phyloP scores from a whole-genome alignment of 1,140 invertebrate species.

The Propsilocerus akamusi region DNA sequence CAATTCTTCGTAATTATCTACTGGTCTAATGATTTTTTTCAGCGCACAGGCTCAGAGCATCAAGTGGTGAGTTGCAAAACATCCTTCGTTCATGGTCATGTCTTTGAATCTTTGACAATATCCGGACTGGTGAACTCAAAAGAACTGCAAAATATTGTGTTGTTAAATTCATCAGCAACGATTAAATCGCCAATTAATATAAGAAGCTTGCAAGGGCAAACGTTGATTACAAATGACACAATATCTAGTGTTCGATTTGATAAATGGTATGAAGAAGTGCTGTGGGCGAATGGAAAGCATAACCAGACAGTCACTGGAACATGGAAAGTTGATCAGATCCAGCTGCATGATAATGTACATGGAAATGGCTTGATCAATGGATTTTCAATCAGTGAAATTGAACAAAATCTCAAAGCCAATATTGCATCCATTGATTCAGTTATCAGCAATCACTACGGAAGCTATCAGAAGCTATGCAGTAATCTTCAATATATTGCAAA shows the following conservation, averaged over 20 bases:
- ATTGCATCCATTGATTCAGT: not conserved
- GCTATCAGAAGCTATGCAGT: not conserved
- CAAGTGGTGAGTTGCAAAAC: not conserved
- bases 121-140: not conserved
- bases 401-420: not conserved
- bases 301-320: conserved; percentile 15
- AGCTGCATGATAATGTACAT: conserved; percentile 7
- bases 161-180: not conserved
- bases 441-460: not conserved
- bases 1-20: not conserved
- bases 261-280: conserved; percentile 13
- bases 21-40: not conserved
- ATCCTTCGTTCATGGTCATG: not conserved
- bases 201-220: conserved; percentile 9
- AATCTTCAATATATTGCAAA: not conserved
- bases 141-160: not conserved
- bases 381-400: not conserved
- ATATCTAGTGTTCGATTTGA: conserved; percentile 15
- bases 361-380: not conserved
- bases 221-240: conserved; percentile 9
- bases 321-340: conserved; percentile 15
- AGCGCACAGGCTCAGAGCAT: not conserved
- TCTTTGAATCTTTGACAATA: not conserved
- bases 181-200: conserved; percentile 17
- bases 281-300: conserved; percentile 10